Evolutionary conservation across 2,888 invertebrate genomes (phyloP).

Genomic region (Magallana nippona): DNA sequence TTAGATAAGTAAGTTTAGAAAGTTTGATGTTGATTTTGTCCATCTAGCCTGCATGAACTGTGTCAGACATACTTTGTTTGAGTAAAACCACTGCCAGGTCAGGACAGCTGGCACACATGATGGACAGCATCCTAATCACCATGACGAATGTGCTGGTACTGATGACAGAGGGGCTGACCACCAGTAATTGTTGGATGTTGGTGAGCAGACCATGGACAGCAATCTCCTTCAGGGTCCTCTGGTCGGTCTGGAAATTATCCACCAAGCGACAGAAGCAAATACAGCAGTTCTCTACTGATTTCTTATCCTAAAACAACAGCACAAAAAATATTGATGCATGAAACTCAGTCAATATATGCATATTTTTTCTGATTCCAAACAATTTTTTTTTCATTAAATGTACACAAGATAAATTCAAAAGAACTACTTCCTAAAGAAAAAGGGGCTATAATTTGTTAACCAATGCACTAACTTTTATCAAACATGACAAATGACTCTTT

Average conservation of each 20-base stretch:
- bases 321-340: too few species aligned
- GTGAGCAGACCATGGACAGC: slow-evolving; percentile 92
- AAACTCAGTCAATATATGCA: too few species aligned
- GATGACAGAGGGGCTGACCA: slow-evolving; percentile 95
- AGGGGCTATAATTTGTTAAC: too few species aligned
- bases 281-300: slow-evolving; percentile 98
- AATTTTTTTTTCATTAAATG: too few species aligned
- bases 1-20: too few species aligned
- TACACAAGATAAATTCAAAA: too few species aligned
- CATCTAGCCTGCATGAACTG: too few species aligned
- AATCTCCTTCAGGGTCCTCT: slow-evolving; percentile 94
- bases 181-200: slow-evolving; percentile 94
- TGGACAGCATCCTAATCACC: slow-evolving; percentile 96
- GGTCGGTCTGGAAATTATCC: slow-evolving; percentile 96
- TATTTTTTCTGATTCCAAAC: too few species aligned
- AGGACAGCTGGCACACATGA: slow-evolving; percentile 97
- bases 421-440: too few species aligned
- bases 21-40: too few species aligned
- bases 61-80: slow-evolving; percentile 86
- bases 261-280: slow-evolving; percentile 97
- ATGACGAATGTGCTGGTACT: slow-evolving; percentile 97
- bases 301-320: slow-evolving; percentile 91
- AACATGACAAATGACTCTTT: too few species aligned
- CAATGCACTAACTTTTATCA: too few species aligned
- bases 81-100: slow-evolving; percentile 94